A percentile compares a stretch with the other conserved stretches of the same genome.
Conservation (phyloP, 2,113 vertebrate genomes). For the Camelus dromedarius region DNA sequence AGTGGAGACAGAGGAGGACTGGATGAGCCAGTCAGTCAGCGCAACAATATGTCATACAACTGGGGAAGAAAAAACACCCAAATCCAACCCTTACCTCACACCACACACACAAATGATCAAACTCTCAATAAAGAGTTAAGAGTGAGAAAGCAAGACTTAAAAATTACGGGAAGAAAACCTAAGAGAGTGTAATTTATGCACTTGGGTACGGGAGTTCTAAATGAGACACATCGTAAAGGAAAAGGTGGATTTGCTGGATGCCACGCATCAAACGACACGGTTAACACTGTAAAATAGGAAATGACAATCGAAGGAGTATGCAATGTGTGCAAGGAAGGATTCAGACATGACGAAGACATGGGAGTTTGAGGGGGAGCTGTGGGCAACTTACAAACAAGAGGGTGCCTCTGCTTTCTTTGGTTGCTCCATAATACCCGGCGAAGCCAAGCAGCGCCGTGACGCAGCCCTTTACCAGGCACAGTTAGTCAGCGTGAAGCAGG, state of each 20-base stretch:
- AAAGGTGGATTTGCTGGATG: not conserved
- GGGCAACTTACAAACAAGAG: constrained; percentile 49
- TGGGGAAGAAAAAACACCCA: not conserved
- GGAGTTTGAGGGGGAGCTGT: not conserved
- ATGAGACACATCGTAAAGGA: not conserved
- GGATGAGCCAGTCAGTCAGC: not conserved
- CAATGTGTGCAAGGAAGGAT: not conserved
- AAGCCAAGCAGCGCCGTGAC: not conserved
- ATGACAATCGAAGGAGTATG: too few relatives aligned
- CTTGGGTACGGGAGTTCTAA: not conserved
- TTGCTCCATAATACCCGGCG: constrained; percentile 9
- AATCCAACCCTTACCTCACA: not conserved
- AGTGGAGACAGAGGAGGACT: not conserved
- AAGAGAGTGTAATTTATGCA: not conserved
- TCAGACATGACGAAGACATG: too few relatives aligned
- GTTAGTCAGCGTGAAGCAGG: constrained; percentile 44
- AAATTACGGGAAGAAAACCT: not conserved
- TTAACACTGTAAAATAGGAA: not conserved
- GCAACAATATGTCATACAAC: not conserved
- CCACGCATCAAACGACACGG: not conserved
- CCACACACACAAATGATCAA: not conserved
- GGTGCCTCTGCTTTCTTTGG: constrained; percentile 37
- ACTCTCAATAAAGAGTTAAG: not conserved
- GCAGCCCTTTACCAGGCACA: constrained; percentile 56
- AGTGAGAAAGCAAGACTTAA: not conserved